Evolutionary conservation across 2,113 vertebrate species (phyloP).

Genomic region (Gorilla gorilla): DNA sequence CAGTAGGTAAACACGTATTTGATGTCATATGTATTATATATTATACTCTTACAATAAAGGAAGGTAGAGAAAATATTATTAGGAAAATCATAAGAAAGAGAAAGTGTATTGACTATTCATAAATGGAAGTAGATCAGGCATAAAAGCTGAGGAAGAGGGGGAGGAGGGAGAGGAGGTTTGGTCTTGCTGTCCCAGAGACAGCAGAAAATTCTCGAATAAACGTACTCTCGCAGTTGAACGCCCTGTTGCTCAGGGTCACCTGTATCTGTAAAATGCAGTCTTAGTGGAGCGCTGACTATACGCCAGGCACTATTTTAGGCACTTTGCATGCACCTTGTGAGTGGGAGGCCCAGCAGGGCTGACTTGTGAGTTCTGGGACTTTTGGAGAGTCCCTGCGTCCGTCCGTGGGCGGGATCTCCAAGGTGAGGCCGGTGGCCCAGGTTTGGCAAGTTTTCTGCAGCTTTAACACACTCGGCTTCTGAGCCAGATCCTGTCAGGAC

Average conservation of each 20-base stretch:
- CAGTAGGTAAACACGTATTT: background rate
- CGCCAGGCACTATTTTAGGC: background rate
- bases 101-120: background rate
- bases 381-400: background rate
- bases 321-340: background rate
- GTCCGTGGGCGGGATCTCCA: background rate
- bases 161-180: background rate
- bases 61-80: background rate
- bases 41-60: background rate
- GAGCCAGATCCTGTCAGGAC: background rate
- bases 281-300: background rate
- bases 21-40: background rate
- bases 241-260: background rate
- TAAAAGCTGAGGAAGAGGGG: background rate
- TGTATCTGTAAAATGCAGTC: background rate
- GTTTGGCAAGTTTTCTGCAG: background rate
- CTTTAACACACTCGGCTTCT: background rate
- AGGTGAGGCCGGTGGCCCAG: background rate
- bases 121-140: background rate
- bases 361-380: background rate
- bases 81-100: background rate
- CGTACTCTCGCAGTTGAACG: background rate
- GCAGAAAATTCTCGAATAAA: background rate
- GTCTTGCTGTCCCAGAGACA: background rate
- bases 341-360: background rate